A percentile compares a stretch with the other conserved stretches of the same genome.
Evolutionary conservation across 2,113 vertebrate genomes (phyloP).

Genomic region (Heterochromis multidens): DNA sequence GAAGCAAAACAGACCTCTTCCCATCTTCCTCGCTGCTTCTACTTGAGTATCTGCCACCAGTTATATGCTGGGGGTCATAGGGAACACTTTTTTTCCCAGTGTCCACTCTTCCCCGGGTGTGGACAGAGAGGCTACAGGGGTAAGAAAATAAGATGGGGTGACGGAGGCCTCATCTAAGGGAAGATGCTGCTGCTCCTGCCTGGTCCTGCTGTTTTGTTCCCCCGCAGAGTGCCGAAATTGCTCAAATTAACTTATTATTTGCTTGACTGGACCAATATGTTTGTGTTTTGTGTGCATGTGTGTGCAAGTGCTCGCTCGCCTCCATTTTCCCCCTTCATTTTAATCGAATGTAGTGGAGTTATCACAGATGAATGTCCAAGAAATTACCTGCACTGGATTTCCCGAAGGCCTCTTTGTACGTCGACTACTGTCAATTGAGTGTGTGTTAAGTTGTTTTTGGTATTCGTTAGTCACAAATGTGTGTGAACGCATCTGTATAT

Average conservation of each 20-base stretch:
- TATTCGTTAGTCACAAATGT: conserved; percentile 1
- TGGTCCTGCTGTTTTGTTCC: conserved; percentile 76
- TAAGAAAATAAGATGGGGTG: conserved; percentile 33
- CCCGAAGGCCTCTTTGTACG: conserved; percentile 32
- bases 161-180: conserved; percentile 42
- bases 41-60: neutral
- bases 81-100: conserved; percentile 7
- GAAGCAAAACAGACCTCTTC: conserved; percentile 42
- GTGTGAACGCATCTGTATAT: neutral
- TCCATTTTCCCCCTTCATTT: conserved; percentile 51
- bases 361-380: conserved; percentile 59
- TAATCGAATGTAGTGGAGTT: conserved; percentile 74
- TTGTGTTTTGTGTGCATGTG: conserved; percentile 73
- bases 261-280: conserved; percentile 82
- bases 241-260: conserved; percentile 86
- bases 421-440: conserved; percentile 8
- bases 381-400: conserved; percentile 60
- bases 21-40: neutral
- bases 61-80: conserved; percentile 17
- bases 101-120: neutral
- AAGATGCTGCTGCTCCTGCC: conserved; percentile 63
- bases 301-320: conserved; percentile 36
- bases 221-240: conserved; percentile 78
- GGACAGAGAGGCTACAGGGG: conserved; percentile 19
- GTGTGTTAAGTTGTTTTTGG: neutral